Base-by-base conservation (phyloP, 2,113 vertebrate genomes). In the Thryonomys swinderianus region DNA sequence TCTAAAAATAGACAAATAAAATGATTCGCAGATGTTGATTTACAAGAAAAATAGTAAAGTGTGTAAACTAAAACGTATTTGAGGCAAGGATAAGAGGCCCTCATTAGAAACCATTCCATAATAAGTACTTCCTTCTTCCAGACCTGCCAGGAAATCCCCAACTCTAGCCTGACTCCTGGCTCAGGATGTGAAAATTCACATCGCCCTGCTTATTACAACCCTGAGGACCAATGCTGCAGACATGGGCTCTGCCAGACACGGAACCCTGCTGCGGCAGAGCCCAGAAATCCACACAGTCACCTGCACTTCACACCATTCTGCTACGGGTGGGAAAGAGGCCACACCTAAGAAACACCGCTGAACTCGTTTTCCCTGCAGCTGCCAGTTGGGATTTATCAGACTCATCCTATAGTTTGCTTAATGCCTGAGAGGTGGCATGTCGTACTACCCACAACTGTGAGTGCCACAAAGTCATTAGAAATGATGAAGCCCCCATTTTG, bases 1-100 rank as follows among this genome's bases (percentile, higher is more conserved):
- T 96, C 96, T 94, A 96, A 97, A 97, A 96, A 97, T 95, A 97
- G 93, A 79, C 85, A 93, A 96, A 90, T 53, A 64, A 92, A 97
- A 96, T 95, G 95, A 95, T 64, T 97, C 73, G 66, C 97, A 97
- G 97, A 97, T 97, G 97, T 84, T 89, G 61, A 96, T 92, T 93
- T 96, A 95, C 51, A 66, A 92, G 97, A 82, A 92, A 96, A 97
- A 87, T 87, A 32, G 94, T 94, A 82, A 97, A 86, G 45, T 81
- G 21, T 84, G 91, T 78, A 84, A 95, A 89, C 83, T n/a, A 76
- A 66, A 87, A 92, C 4, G 74, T 88, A 88, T 91, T 93, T 83
- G 81, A 93, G 94, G 69, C 34, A 48, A 61, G 84, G 27, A n/a
- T 61, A 62, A n/a, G 48, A 91, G 71, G 12, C 30, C 79, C 83